Base-by-base conservation (phyloP, 1,140 invertebrate species). In the Mya arenaria region DNA sequence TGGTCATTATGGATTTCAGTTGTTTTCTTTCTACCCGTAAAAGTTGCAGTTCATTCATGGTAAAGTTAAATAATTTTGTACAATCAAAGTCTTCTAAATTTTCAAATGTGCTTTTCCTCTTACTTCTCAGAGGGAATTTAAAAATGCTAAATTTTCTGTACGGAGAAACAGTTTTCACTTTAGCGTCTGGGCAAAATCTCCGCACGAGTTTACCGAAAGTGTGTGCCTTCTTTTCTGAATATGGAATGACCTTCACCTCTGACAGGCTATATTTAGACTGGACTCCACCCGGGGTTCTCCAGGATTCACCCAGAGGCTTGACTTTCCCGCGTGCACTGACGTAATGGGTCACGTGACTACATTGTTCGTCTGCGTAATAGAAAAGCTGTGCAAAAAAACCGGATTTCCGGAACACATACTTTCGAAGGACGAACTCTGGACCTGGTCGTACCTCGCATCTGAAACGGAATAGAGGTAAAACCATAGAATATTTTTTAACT, bases 341-440 rank as follows among this genome's bases (percentile, higher is more conserved):
- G 19, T 17, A 63, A 34, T 84, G 72, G 10, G 72, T 65, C 3
- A 44, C 62, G 2, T 69, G 32, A 4, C 25, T 30, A 34, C 82
- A 84, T 2, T 73, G 10, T n/a, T 78, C 66, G 36, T 84, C 82
- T 6, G 39, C 44, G 68, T 84, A 84, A 60, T 84, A 84, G 65
- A 37, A 84, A 32, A 75, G 23, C n/a, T 84, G 74, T 44, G 68
- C 74, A 10, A 34, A 32, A 52, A 84, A 84, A 58, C 48, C 48
- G 19, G 48, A 52, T 23, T 52, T 52, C 17, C 72, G 37, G 32
- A 84, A 84, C 25, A 63, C 36, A 65, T 84, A 84, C 34, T 84
- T 84, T 56, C 82, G 44, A 52, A 84, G 10, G 6, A 84, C 58
- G 68, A 84, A 84, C 69, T 84, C 82, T 39, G 82, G 82, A 39